Conservation (phyloP, 2,888 invertebrate genomes). For the Andrena trimmerana region DNA sequence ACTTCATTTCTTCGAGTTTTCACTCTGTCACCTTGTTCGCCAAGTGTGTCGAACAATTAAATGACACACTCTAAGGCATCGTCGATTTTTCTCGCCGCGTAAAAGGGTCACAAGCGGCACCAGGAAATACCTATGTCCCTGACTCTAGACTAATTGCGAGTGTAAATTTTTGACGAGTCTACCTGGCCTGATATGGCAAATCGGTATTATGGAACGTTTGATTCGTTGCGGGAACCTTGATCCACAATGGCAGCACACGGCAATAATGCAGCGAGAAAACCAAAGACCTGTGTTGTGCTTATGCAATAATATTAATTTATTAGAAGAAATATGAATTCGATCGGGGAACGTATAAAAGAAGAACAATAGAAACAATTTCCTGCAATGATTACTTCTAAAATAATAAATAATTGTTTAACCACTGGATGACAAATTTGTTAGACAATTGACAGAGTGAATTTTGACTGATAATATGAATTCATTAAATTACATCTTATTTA, state of each 20-base stretch:
- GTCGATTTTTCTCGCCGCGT: not conserved
- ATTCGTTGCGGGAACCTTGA: conserved; percentile 68
- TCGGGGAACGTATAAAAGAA: not conserved
- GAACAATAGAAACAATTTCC: not conserved
- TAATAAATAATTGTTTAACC: too few species aligned
- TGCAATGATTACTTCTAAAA: too few species aligned
- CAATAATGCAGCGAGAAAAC: conserved; percentile 46
- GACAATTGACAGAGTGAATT: not conserved
- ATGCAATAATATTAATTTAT: conserved; percentile 9
- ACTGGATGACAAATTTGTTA: not conserved
- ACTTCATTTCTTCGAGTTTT: too few species aligned
- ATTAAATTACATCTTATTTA: too few species aligned
- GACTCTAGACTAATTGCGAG: conserved; percentile 41
- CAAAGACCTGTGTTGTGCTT: conserved; percentile 39
- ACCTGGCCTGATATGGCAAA: conserved; percentile 5
- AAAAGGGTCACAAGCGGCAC: not conserved
- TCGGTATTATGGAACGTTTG: conserved; percentile 47
- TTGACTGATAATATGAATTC: not conserved
- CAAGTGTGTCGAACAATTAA: not conserved
- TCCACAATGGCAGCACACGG: conserved; percentile 57
- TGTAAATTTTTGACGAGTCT: conserved; percentile 53
- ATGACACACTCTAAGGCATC: not conserved
- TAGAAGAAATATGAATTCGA: not conserved
- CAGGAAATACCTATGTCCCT: conserved; percentile 1
- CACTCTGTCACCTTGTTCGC: too few species aligned